These are phyloP conservation scores for Agonopterix heracliana DNA, from an alignment of 2,888 invertebrate species.

Conservation along the genomic window DNA sequence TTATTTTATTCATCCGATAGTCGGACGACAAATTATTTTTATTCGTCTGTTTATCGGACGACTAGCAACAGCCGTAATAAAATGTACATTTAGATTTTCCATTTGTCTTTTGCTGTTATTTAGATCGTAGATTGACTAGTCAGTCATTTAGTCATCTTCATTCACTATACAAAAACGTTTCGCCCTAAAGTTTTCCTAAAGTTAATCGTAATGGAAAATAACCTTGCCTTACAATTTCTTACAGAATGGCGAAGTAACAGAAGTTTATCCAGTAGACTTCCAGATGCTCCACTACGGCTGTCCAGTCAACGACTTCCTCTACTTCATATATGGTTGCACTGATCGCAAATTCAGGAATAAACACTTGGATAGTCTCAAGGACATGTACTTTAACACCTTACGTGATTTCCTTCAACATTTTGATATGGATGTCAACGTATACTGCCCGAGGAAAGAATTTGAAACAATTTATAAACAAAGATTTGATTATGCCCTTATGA, in stretches of 20 bases:
- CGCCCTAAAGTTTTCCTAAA: too few species aligned
- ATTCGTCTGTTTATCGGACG: too few species aligned
- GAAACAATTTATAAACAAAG: slow-evolving; percentile 31
- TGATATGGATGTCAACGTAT: slow-evolving; percentile 24
- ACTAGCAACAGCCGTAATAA: too few species aligned
- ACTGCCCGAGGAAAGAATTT: slow-evolving; percentile 32
- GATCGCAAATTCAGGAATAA: slow-evolving; percentile 35
- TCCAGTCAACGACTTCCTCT: slow-evolving; percentile 36
- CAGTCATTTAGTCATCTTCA: too few species aligned
- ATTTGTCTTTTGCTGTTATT: too few species aligned
- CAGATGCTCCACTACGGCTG: slow-evolving; percentile 35
- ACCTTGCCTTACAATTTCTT: neutral
- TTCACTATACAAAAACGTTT: too few species aligned
- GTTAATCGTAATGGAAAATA: too few species aligned
- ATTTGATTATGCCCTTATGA: slow-evolving; percentile 35
- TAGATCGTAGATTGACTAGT: too few species aligned
- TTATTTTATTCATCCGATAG: too few species aligned
- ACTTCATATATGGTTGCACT: slow-evolving; percentile 33
- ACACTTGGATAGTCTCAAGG: slow-evolving; percentile 31
- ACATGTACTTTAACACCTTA: slow-evolving; percentile 34
- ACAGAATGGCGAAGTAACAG: slow-evolving; percentile 29
- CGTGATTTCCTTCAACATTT: slow-evolving; percentile 31
- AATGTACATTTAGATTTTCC: too few species aligned
- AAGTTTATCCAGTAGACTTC: slow-evolving; percentile 38
- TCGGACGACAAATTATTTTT: too few species aligned